A percentile compares a stretch with the other conserved stretches of the same genome.
Evolutionary conservation across 2,113 vertebrate species (phyloP).

Genomic region (Corythornis cristatus): DNA sequence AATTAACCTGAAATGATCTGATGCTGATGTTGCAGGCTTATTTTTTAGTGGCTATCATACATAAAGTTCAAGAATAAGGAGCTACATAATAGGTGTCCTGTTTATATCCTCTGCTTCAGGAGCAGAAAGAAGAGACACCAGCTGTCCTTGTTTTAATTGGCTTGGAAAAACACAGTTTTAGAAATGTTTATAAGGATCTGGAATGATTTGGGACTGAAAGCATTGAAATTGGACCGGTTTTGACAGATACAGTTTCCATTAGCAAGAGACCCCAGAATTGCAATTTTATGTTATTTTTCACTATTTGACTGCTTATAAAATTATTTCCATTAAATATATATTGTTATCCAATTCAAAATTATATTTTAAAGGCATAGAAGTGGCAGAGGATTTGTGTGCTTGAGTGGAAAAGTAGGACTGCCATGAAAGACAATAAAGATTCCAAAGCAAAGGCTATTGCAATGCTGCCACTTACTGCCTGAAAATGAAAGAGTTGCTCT

Average conservation of each 20-base stretch:
- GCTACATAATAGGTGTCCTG: background rate
- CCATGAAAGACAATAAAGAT: background rate
- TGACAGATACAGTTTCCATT: background rate
- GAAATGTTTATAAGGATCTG: background rate
- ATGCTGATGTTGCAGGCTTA: background rate
- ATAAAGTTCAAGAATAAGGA: background rate
- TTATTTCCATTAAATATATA: background rate
- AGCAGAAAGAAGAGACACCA: background rate
- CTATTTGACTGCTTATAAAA: background rate
- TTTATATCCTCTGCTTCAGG: background rate
- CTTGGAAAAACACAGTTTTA: background rate
- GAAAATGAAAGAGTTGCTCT: background rate
- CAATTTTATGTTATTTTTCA: background rate
- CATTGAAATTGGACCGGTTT: background rate
- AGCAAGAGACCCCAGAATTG: background rate
- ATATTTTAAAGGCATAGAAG: background rate
- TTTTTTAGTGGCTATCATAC: background rate
- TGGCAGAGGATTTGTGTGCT: background rate
- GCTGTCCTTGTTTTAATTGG: background rate
- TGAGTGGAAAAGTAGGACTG: background rate
- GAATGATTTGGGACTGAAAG: background rate
- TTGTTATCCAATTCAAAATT: background rate
- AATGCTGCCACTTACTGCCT: slow-evolving; percentile 55
- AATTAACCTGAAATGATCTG: background rate
- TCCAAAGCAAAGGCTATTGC: background rate